A percentile compares a stretch with the other conserved stretches of the same genome.
Conservation (phyloP, 2,888 invertebrate genomes). For the Cephus rjabovi region DNA sequence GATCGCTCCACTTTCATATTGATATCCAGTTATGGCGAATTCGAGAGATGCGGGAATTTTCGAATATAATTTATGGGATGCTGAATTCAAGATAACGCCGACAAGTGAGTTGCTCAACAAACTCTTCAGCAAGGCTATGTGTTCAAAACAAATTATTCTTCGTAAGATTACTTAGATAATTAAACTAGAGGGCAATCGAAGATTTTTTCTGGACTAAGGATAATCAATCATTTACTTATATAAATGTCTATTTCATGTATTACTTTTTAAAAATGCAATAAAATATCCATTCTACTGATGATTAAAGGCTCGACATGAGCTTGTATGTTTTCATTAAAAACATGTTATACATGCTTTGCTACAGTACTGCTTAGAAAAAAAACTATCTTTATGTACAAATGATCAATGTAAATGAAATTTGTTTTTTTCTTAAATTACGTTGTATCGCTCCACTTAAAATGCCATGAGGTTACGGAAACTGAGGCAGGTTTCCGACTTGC, state of each 20-base stretch:
- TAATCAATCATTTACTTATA: constrained; percentile 21
- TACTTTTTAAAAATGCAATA: constrained; percentile 43
- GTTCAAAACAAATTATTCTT: constrained; percentile 31
- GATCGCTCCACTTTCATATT: not conserved
- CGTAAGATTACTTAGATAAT: constrained; percentile 17
- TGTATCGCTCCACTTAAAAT: not conserved
- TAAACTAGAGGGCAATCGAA: constrained; percentile 10
- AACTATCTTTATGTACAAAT: not conserved
- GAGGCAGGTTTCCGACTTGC: not conserved
- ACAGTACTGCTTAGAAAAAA: not conserved
- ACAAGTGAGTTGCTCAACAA: not conserved
- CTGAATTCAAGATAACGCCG: not conserved
- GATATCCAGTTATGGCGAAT: not conserved
- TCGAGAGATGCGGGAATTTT: not conserved
- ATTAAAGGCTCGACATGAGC: not conserved
- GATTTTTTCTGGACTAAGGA: constrained; percentile 10
- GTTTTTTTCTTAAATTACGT: not conserved
- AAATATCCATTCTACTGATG: constrained; percentile 24
- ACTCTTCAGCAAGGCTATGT: constrained; percentile 25
- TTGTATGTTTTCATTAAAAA: not conserved
- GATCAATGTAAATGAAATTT: not conserved
- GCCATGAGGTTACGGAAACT: not conserved
- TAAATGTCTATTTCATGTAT: constrained; percentile 47
- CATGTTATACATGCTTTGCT: not conserved
- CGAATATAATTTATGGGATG: not conserved